A percentile compares a stretch with the other conserved stretches of the same genome.
Conservation (phyloP, 2,888 invertebrate genomes). For the Cheilosia vulpina region DNA sequence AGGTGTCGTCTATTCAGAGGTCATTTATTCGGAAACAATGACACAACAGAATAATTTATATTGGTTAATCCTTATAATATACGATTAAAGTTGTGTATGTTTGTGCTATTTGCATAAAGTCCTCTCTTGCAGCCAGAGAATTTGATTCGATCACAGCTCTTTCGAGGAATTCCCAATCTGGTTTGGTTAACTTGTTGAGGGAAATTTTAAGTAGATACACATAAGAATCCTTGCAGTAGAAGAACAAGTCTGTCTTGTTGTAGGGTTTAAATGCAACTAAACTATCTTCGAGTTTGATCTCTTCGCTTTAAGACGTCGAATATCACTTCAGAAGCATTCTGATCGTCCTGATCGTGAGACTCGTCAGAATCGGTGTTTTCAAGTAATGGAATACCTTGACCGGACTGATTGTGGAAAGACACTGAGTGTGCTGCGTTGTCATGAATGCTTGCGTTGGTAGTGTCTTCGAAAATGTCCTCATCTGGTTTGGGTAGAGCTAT, state of each 20-base stretch:
- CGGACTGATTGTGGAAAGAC: slow-evolving; percentile 77
- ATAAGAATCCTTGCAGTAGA: not conserved
- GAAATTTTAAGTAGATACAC: slow-evolving; percentile 36
- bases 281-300: slow-evolving; percentile 79
- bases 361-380: slow-evolving; percentile 82
- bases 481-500: slow-evolving; percentile 77
- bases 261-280: slow-evolving; percentile 22
- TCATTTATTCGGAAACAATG: slow-evolving; percentile 15
- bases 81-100: slow-evolving; percentile 28
- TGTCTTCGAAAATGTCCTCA: slow-evolving; percentile 77
- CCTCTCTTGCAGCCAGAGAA: slow-evolving; percentile 24
- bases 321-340: slow-evolving; percentile 84
- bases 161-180: slow-evolving; percentile 57
- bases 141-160: slow-evolving; percentile 64
- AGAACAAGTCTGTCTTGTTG: not conserved
- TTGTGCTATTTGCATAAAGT: slow-evolving; percentile 39
- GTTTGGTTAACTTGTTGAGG: slow-evolving; percentile 8
- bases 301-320: slow-evolving; percentile 85
- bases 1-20: not conserved
- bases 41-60: not conserved
- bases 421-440: slow-evolving; percentile 58
- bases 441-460: slow-evolving; percentile 77
- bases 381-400: slow-evolving; percentile 81
- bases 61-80: not conserved
- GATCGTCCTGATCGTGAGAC: slow-evolving; percentile 83